Conservation (phyloP, 2,888 invertebrate species). For the Pseudanteris insignis region DNA sequence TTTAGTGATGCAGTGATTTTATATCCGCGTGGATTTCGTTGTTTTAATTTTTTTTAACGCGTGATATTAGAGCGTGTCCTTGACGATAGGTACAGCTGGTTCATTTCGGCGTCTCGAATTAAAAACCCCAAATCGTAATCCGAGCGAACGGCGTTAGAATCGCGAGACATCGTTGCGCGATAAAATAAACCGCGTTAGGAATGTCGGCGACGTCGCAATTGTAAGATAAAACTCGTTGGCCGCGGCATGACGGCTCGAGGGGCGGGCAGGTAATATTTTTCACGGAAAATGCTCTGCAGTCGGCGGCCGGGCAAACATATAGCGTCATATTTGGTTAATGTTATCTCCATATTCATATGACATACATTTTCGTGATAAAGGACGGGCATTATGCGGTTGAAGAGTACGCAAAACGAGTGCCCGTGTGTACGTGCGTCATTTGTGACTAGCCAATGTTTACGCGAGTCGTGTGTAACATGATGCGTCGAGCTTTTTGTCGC, state of each 20-base stretch:
- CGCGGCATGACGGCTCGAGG: background rate
- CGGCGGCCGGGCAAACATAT: conserved; percentile 30
- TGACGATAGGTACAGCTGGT: conserved; percentile 9
- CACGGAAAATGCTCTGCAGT: conserved; percentile 23
- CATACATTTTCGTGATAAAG: conserved; percentile 41
- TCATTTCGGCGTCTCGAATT: conserved; percentile 20
- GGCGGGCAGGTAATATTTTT: conserved; percentile 31
- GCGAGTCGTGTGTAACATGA: conserved; percentile 24
- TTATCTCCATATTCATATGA: conserved; percentile 45
- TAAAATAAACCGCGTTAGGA: conserved; percentile 26
- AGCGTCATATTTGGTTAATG: conserved; percentile 46
- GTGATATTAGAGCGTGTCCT: conserved; percentile 32
- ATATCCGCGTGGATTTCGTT: too few species aligned
- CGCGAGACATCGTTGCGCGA: conserved; percentile 9
- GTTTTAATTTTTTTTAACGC: conserved; percentile 14
- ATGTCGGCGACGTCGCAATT: conserved; percentile 15
- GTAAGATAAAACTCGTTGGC: conserved; percentile 30
- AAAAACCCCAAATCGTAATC: conserved; percentile 22
- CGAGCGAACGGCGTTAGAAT: conserved; percentile 9
- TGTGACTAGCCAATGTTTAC: conserved; percentile 24
- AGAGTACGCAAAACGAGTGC: conserved; percentile 17
- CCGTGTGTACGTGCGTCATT: conserved; percentile 24
- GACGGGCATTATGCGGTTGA: conserved; percentile 35
- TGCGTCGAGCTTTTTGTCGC: conserved; percentile 7
- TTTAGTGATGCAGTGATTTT: too few species aligned